A percentile compares a stretch with the other conserved stretches of the same genome.
These are phyloP conservation scores for Phodopus roborovskii DNA, from an alignment of 2,113 vertebrate species.

Conservation along the genomic window DNA sequence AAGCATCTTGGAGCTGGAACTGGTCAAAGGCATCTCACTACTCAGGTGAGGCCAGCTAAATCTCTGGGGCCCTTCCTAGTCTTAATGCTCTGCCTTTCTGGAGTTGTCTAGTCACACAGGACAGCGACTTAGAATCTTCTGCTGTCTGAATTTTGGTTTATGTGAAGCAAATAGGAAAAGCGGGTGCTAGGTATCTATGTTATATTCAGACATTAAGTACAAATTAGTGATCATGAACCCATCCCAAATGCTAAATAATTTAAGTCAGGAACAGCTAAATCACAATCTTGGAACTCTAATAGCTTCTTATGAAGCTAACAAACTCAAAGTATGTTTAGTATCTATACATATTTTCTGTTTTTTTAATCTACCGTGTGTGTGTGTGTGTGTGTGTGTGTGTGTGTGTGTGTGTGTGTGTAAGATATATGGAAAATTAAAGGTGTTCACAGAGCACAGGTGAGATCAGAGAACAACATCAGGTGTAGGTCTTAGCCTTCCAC, in stretches of 20 bases:
- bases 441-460: background rate
- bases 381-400: background rate
- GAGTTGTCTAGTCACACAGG: background rate
- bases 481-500: background rate
- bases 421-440: background rate
- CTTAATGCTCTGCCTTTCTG: background rate
- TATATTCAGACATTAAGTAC: slow-evolving; percentile 27
- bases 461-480: background rate
- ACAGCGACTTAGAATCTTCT: background rate
- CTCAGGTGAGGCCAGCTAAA: background rate
- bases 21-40: background rate
- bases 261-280: slow-evolving; percentile 53
- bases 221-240: slow-evolving; percentile 12
- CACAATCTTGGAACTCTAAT: background rate
- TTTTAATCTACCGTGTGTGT: background rate
- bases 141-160: background rate
- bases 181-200: background rate
- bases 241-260: slow-evolving; percentile 33
- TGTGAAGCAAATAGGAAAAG: background rate
- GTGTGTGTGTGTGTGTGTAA: background rate
- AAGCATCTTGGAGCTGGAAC: background rate
- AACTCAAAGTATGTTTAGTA: slow-evolving; percentile 12
- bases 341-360: background rate
- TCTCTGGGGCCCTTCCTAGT: background rate
- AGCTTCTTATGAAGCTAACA: slow-evolving; percentile 29